phyloP scores from a whole-genome alignment of 2,888 invertebrate genomes.

The Chymomyza amoena region DNA sequence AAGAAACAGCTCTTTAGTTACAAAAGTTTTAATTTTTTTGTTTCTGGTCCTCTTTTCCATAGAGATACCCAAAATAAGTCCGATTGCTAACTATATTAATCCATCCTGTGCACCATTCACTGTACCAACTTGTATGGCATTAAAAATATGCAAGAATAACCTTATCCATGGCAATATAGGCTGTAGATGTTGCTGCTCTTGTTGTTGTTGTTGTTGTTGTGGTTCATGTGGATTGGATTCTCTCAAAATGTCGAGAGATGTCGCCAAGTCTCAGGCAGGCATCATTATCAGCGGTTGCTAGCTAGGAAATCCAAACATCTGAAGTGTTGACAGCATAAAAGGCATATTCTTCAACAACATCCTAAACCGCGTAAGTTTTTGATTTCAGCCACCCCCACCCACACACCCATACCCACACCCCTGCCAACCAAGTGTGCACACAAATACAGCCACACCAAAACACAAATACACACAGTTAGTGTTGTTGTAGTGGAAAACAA shows the following conservation, averaged over 20 bases:
- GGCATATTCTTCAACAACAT: neutral
- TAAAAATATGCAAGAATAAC: no score
- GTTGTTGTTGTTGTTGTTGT: neutral
- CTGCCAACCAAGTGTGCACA: neutral
- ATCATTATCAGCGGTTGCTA: neutral
- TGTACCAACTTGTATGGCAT: neutral
- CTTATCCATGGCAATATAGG: no score
- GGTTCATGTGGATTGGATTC: neutral
- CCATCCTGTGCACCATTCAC: neutral
- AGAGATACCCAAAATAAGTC: no score
- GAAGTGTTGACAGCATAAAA: neutral
- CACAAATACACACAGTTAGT: neutral
- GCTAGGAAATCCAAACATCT: neutral
- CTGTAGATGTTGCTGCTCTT: neutral
- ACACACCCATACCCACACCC: no score
- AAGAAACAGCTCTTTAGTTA: no score
- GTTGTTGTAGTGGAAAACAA: constrained; percentile 11
- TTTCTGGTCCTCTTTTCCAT: no score
- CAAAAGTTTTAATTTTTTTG: no score
- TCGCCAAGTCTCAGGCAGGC: neutral
- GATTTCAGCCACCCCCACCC: no score
- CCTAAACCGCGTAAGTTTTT: neutral
- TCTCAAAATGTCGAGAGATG: neutral
- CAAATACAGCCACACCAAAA: neutral
- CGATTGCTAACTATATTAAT: no score